Conservation (phyloP, 2,888 invertebrate species). For the Prenolepis imparis region DNA sequence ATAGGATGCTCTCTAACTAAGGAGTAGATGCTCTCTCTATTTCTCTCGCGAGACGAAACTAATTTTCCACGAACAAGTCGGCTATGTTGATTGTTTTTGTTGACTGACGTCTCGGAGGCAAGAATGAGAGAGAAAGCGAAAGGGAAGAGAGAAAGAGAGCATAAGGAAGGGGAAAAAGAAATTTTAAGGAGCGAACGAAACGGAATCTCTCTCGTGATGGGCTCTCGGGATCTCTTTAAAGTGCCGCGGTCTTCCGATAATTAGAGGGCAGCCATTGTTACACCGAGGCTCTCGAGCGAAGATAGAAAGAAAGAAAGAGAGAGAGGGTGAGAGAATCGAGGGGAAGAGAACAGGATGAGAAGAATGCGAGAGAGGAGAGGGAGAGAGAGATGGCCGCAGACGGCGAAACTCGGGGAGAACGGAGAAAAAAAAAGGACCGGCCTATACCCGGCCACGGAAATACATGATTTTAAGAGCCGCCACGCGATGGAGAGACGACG, state of each 20-base stretch:
- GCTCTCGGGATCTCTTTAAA: conserved; percentile 82
- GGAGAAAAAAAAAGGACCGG: conserved; percentile 56
- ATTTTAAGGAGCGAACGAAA: conserved; percentile 80
- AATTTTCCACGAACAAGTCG: conserved; percentile 79
- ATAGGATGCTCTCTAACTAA: conserved; percentile 9
- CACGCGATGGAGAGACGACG: conserved; percentile 66
- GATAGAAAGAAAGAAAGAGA: conserved; percentile 34
- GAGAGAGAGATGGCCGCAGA: conserved; percentile 62
- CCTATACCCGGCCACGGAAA: conserved; percentile 68
- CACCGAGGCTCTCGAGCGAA: conserved; percentile 70
- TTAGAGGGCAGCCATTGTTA: conserved; percentile 86
- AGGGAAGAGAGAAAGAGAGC: conserved; percentile 60
- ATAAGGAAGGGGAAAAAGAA: conserved; percentile 70
- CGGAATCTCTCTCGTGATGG: conserved; percentile 79
- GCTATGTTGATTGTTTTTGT: conserved; percentile 73
- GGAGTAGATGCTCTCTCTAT: conserved; percentile 59
- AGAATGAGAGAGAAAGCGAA: conserved; percentile 54
- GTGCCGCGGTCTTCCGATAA: conserved; percentile 86
- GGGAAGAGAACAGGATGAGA: conserved; percentile 66
- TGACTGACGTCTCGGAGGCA: conserved; percentile 50
- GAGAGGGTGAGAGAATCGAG: conserved; percentile 58
- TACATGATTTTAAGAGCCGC: conserved; percentile 73
- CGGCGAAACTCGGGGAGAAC: conserved; percentile 63
- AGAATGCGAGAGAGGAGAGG: conserved; percentile 57
- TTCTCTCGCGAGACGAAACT: conserved; percentile 74